Percentiles rank a stretch among this genome's conserved stretches.
Conservation (phyloP, 2,113 vertebrate species). For the Merops nubicus region DNA sequence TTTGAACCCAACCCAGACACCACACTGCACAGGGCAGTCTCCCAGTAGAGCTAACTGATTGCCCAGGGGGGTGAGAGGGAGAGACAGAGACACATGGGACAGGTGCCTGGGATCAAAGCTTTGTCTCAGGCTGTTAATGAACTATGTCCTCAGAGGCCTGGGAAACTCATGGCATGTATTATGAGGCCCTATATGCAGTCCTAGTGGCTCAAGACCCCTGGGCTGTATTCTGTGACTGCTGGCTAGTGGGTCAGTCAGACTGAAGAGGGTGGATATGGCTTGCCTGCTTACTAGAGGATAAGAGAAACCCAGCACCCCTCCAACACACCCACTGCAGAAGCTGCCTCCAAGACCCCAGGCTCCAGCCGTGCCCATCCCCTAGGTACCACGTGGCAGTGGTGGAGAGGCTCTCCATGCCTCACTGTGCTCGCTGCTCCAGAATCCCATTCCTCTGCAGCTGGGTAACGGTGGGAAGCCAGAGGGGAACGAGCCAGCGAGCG, state of each 20-base stretch:
- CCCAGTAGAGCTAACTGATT: neutral
- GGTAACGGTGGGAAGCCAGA: neutral
- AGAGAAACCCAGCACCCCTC: neutral
- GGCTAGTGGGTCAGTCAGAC: neutral
- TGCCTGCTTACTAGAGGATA: neutral
- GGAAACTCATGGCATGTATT: neutral
- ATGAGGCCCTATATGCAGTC: neutral
- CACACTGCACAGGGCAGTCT: neutral
- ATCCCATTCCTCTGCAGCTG: conserved; percentile 34
- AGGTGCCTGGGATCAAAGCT: neutral
- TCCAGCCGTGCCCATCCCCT: neutral
- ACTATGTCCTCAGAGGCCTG: neutral
- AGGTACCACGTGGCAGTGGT: neutral
- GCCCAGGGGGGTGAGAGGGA: rapidly evolving
- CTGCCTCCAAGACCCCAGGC: neutral
- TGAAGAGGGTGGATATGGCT: neutral
- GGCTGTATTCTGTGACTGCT: neutral
- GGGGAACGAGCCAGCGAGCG: neutral
- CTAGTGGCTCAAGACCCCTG: neutral
- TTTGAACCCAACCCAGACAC: neutral
- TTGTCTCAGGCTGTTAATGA: neutral
- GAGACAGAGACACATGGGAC: neutral
- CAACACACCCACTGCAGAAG: neutral
- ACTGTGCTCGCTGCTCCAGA: rapidly evolving
- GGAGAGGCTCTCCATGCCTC: neutral